phyloP scores from a whole-genome alignment of 2,797 vertebrate species.

The Ispidina picta region DNA sequence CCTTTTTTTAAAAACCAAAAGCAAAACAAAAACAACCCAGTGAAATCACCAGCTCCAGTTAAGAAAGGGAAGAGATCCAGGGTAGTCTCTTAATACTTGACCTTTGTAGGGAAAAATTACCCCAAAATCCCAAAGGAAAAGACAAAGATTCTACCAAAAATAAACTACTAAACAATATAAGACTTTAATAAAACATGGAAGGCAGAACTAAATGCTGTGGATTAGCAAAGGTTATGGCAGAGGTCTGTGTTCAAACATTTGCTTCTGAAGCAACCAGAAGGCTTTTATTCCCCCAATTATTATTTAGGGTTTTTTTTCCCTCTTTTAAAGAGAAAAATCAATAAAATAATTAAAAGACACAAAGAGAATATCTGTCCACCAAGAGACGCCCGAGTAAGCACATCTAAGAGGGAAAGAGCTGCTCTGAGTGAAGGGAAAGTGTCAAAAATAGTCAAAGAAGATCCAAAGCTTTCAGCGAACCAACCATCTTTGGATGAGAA shows the following conservation, averaged over 20 bases:
- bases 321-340: background rate
- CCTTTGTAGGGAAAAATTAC: conserved; percentile 24
- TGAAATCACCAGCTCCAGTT: background rate
- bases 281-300: background rate
- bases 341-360: background rate
- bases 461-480: background rate
- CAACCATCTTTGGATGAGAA: background rate
- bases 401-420: background rate
- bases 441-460: background rate
- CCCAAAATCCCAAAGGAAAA: conserved; percentile 29
- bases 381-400: background rate
- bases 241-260: background rate
- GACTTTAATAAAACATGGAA: conserved; percentile 43
- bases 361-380: background rate
- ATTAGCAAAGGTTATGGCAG: conserved; percentile 2
- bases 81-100: conserved; percentile 26
- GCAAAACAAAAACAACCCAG: background rate
- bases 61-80: conserved; percentile 9
- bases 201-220: background rate
- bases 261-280: background rate
- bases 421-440: background rate
- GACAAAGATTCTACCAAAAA: conserved; percentile 25
- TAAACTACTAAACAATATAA: conserved; percentile 53
- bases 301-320: background rate
- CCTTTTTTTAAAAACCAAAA: background rate